Conservation (phyloP, 1,140 invertebrate species). For the Listronotus bonariensis region DNA sequence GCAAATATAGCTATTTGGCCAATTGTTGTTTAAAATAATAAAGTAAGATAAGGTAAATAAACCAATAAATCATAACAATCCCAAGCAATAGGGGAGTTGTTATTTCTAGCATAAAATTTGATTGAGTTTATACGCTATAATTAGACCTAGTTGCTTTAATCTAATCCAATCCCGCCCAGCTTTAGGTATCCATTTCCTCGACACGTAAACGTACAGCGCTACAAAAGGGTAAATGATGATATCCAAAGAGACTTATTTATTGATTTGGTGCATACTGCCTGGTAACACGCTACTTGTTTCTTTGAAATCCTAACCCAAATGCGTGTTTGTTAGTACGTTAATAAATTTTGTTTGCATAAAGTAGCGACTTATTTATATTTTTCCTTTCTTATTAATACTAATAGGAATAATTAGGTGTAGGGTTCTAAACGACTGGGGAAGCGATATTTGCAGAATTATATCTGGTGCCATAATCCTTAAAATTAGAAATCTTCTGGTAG, state of each 20-base stretch:
- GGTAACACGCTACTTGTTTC: constrained; percentile 31
- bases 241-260: constrained; percentile 37
- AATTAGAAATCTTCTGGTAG: no score
- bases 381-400: neutral
- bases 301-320: constrained; percentile 27
- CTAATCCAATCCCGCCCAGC: constrained; percentile 28
- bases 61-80: no score
- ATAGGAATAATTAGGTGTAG: no score
- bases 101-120: no score
- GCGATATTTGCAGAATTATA: no score
- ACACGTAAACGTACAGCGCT: constrained; percentile 28
- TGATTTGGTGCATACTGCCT: constrained; percentile 33
- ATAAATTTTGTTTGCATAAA: constrained; percentile 22
- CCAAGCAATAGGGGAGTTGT: no score
- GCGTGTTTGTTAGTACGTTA: constrained; percentile 22
- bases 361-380: constrained; percentile 6
- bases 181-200: constrained; percentile 31
- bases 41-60: no score
- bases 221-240: constrained; percentile 33
- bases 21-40: no score
- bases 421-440: no score
- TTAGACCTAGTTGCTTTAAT: constrained; percentile 21
- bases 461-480: no score
- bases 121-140: constrained; percentile 7
- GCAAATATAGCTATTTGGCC: no score